Base-by-base conservation (phyloP, 1,140 invertebrate genomes). In the Protaetia brevitarsis region DNA sequence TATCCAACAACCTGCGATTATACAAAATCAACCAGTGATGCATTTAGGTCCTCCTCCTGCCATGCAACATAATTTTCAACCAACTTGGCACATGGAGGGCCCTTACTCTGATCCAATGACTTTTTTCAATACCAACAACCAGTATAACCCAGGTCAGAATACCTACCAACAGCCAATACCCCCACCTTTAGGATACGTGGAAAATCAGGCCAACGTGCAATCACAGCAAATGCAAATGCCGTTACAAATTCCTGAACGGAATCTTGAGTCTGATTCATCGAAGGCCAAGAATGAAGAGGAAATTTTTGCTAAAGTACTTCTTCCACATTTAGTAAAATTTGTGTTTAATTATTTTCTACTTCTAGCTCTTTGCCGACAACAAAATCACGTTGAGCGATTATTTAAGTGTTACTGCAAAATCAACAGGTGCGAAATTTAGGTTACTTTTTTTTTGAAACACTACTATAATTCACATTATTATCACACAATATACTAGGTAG, bases 281-380 rank as follows among this genome's bases (percentile, higher is more conserved):
- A 23, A 8, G 16, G 11, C 5, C 19, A 51, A 51, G 41, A 6
- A 51, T 51, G 57, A 31, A 27, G 29, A 59, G 27, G 26, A 59
- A 28, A 19, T 31, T 23, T 59, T 59, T 29, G 11, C 26, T 29
- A 59, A 28, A 19, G 57, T 59, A 59, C 26, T 28, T 29, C n/a
- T 23, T 29, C 7, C 30, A 5, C 10, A 28, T 29, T 5, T 13
- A 29, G 7, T 30, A 23, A 3, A 23, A 51, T 16, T 23, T 7
- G 7, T 19, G 16, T 23, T 19, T 51, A 51, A 19, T 21, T 8
- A 13, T 59, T 34, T 45, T 58, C 51, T 45, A n/a, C 13, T 74
- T 74, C 13, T 65, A 74, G 73, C 57, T 74, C 4, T 72, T 74
- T 69, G 68, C 67, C 21, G 73, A 74, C 26, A 70, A 73, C 60